Evolutionary conservation across 2,888 invertebrate genomes (phyloP), one percentile per base, ranked within the genome.

Genomic region (Halictus quadricinctus): DNA sequence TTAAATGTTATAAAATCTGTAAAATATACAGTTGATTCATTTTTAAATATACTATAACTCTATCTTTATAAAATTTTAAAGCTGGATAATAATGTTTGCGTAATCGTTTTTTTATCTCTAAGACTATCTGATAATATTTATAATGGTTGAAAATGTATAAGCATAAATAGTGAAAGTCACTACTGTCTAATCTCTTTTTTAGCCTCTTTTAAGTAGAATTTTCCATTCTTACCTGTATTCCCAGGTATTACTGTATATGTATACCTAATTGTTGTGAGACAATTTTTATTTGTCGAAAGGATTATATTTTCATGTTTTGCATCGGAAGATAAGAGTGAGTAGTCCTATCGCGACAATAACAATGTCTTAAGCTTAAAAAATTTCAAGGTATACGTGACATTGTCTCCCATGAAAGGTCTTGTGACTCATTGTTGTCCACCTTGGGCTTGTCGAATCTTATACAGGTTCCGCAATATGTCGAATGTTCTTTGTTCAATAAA

Each of bases 401-500:
- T 87, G 84, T 82, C 70, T 77, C 75, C 82, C 86, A 69, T 87
- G 85, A 75, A 80, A 86, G 81, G 87, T 70, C 36, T 69, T 48
- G 48, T 91, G 91, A 91, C 75, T 91, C 91, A 91, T 74, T 81
- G 73, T 72, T 66, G 88, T 74, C 82, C 77, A 84, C 91, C 91
- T 91, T 90, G 91, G 87, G 81, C 76, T 78, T 58, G 43, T 74
- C 46, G 79, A 90, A 91, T 86, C 84, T 83, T 76, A n/a, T 76
- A 29, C 73, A 76, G 76, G 87, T 70, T 29, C 12, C 48, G 12
- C 46, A 60, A 70, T 76, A 73, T 29, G 21, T 2, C 18, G 18
- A 76, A 54, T 41, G 25, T 81, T 73, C 54, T 83, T 76, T 76
- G 46, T 83, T 36, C 8, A 15, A 46, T 1, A 70, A 54, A 70